These are phyloP conservation scores for Papilio dardanus DNA, from an alignment of 1,140 invertebrate species.

Conservation along the genomic window DNA sequence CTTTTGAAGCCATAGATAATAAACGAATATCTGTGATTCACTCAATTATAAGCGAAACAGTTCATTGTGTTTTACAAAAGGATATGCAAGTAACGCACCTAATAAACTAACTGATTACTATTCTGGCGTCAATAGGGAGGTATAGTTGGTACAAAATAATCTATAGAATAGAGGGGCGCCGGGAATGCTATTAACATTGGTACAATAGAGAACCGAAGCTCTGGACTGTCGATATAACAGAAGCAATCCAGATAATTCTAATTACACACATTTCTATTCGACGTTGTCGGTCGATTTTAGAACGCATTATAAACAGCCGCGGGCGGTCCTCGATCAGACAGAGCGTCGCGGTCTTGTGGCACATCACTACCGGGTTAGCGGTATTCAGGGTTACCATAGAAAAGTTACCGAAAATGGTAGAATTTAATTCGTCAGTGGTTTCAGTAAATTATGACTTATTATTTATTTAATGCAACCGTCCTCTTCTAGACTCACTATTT, in stretches of 20 bases:
- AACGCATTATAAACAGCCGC: slow-evolving; percentile 73
- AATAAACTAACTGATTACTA: slow-evolving; percentile 77
- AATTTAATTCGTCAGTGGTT: too few species aligned
- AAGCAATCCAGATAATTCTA: slow-evolving; percentile 79
- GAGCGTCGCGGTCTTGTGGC: slow-evolving; percentile 56
- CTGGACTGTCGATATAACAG: slow-evolving; percentile 74
- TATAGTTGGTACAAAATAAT: slow-evolving; percentile 71
- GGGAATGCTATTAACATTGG: slow-evolving; percentile 75
- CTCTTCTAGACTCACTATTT: too few species aligned
- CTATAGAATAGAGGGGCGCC: slow-evolving; percentile 66
- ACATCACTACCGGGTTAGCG: slow-evolving; percentile 77
- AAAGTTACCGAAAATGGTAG: not conserved
- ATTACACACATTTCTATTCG: slow-evolving; percentile 80
- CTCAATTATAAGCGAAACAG: slow-evolving; percentile 19
- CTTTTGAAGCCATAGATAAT: too few species aligned
- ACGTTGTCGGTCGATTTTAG: slow-evolving; percentile 73
- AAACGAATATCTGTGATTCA: not conserved
- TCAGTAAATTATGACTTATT: too few species aligned
- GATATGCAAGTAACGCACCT: slow-evolving; percentile 71
- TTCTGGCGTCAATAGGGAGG: slow-evolving; percentile 63
- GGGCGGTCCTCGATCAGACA: slow-evolving; percentile 70
- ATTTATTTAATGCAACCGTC: too few species aligned
- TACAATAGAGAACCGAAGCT: slow-evolving; percentile 59
- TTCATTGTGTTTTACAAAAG: slow-evolving; percentile 39
- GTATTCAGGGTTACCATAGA: slow-evolving; percentile 40